phyloP scores from a whole-genome alignment of 2,113 vertebrate genomes.

The Condylura cristata region DNA sequence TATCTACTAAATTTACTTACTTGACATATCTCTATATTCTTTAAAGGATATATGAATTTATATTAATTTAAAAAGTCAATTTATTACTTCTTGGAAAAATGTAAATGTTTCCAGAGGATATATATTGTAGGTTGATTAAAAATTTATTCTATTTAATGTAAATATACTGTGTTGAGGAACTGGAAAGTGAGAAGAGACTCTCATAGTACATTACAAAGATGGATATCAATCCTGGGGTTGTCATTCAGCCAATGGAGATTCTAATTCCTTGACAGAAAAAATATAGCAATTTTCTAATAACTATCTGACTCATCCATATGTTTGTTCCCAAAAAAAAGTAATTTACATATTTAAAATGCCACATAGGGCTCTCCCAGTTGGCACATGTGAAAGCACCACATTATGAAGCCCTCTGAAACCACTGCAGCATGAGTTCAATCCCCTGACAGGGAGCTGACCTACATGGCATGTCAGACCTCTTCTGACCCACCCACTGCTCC shows the following conservation, averaged over 20 bases:
- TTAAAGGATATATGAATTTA: neutral
- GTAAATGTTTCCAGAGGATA: slow-evolving; percentile 5
- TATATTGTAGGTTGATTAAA: neutral
- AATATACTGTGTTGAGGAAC: neutral
- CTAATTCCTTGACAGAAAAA: neutral
- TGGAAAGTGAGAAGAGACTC: neutral
- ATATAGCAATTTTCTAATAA: neutral
- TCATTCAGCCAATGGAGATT: neutral
- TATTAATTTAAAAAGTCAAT: neutral
- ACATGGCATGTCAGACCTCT: too few species aligned
- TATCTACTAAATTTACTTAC: neutral
- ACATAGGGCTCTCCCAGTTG: too few species aligned
- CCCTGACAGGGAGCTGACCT: too few species aligned
- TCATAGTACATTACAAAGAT: neutral
- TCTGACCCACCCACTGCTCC: too few species aligned
- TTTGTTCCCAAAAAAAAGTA: neutral
- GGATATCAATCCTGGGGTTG: fast-evolving
- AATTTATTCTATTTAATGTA: neutral
- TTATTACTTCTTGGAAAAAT: neutral
- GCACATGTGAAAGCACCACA: too few species aligned
- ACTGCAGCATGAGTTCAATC: too few species aligned
- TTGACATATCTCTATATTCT: neutral
- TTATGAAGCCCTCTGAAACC: too few species aligned
- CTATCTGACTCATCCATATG: neutral
- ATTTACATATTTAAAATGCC: neutral